A percentile compares a stretch with the other conserved stretches of the same genome.
Conservation (phyloP, 2,888 invertebrate species). For the Nomada goodeniana region DNA sequence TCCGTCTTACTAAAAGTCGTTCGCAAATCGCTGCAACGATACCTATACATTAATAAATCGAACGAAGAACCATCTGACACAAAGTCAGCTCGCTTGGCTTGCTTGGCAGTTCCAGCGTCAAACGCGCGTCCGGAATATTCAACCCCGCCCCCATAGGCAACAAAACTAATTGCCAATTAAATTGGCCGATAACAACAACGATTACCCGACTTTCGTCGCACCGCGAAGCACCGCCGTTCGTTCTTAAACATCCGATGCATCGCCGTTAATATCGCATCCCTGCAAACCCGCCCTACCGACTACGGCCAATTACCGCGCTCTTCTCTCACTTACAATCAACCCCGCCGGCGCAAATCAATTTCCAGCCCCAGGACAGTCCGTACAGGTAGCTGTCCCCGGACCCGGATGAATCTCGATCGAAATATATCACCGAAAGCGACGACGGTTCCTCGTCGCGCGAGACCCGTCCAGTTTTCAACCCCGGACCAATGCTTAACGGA, state of each 20-base stretch:
- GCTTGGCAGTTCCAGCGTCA: too few species aligned
- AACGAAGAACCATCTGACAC: too few species aligned
- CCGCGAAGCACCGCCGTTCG: too few species aligned
- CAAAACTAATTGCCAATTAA: too few species aligned
- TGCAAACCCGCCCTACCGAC: neutral
- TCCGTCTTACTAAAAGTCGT: too few species aligned
- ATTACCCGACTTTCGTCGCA: too few species aligned
- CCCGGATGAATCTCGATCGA: slow-evolving; percentile 29
- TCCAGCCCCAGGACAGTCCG: neutral
- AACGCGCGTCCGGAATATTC: too few species aligned
- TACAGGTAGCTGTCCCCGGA: neutral
- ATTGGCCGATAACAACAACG: too few species aligned
- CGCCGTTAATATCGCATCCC: neutral
- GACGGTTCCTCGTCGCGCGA: slow-evolving; percentile 25
- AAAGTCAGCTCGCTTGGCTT: too few species aligned
- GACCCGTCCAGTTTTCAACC: slow-evolving; percentile 29
- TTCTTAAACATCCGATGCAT: neutral
- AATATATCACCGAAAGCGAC: slow-evolving; percentile 34
- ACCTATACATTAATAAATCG: too few species aligned
- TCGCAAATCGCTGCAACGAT: too few species aligned
- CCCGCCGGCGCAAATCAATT: slow-evolving; percentile 21
- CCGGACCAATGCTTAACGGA: slow-evolving; percentile 17
- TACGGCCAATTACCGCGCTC: slow-evolving; percentile 3
- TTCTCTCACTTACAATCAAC: slow-evolving; percentile 10
- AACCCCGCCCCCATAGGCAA: too few species aligned